phyloP scores from a whole-genome alignment of 2,113 vertebrate species.

The Lamprotornis superbus region DNA sequence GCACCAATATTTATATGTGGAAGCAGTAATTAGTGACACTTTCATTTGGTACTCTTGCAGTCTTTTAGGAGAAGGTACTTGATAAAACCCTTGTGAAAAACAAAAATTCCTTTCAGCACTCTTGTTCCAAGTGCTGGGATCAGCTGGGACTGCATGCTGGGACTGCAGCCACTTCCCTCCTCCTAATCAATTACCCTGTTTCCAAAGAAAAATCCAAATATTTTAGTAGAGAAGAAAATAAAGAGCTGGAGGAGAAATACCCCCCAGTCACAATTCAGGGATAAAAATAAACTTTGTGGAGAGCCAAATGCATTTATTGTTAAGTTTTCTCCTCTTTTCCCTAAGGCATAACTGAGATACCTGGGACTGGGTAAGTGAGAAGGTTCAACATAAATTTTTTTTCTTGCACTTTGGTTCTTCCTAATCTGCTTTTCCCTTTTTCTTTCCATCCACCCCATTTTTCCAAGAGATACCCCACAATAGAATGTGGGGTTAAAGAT shows the following conservation, averaged over 20 bases:
- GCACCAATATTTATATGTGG: background rate
- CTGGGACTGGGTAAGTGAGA: background rate
- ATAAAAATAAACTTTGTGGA: background rate
- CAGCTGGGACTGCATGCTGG: background rate
- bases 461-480: background rate
- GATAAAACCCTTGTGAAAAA: background rate
- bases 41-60: background rate
- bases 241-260: background rate
- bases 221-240: background rate
- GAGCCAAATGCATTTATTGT: background rate
- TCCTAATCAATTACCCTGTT: background rate
- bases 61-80: background rate
- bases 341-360: background rate
- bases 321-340: background rate
- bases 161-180: background rate
- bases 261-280: background rate
- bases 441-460: background rate
- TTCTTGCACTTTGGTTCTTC: background rate
- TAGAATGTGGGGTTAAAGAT: accelerated
- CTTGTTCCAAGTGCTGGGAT: background rate
- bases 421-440: background rate
- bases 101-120: background rate
- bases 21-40: background rate
- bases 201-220: background rate
- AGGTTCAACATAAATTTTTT: background rate